Evolutionary conservation across 2,888 invertebrate genomes (phyloP), one percentile per base, ranked within the genome.

Genomic region (Abrostola tripartita): DNA sequence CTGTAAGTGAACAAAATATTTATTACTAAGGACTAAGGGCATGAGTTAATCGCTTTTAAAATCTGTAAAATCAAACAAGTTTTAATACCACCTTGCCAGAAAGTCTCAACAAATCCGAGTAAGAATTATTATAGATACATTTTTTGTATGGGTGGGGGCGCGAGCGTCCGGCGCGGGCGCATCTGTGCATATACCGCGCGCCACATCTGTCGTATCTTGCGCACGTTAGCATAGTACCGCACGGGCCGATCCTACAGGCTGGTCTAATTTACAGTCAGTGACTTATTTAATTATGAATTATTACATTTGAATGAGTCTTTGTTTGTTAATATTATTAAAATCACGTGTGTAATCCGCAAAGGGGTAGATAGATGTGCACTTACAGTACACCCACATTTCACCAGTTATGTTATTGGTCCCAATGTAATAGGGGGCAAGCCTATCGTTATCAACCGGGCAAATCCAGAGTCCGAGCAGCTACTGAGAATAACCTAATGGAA

Each of bases 181-280:
- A 57, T 51, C 49, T 12, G 52, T 78, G 76, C 83, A 81, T 76
- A 77, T 84, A 74, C 69, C 69, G 74, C 74, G 79, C 74, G 69
- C 74, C 67, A 72, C 89, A 90, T 89, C 90, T 89, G 90, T 88
- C 87, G 81, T 76, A 69, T 77, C 77, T 79, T 69, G 72, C 51
- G 68, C 76, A 63, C 63, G 70, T 63, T 72, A 61, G 61, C 71
- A 56, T 74, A 74, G 85, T 89, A 87, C 86, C 85, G 87, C 90
- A 88, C 88, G 88, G 82, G 86, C 84, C 74, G 38, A 2, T 24
- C 24, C 2, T 67, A 79, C 74, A 82, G 84, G 65, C 24, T 77
- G 79, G 10, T 69, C 14, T 36, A 6, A 42, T 12, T 49, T 52
- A 35, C n/a, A 7, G 0, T 7, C n/a, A 42, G 12, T 6, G 0